These are phyloP conservation scores for Pogona vitticeps DNA, from an alignment of 2,113 vertebrate species.

Conservation along the genomic window DNA sequence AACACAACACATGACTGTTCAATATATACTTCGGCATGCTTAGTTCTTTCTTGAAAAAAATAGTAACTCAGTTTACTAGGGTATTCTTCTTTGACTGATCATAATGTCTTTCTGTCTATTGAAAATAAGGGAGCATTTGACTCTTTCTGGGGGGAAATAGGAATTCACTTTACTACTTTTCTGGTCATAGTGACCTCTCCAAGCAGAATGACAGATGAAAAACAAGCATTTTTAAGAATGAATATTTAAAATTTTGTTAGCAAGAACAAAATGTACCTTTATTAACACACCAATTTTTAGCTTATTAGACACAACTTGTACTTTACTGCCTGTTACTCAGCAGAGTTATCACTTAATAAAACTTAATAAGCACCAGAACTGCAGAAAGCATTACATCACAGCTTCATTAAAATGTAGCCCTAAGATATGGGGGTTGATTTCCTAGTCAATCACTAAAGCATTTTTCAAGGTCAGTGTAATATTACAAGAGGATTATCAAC, in stretches of 20 bases:
- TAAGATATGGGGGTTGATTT: neutral
- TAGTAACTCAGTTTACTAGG: conserved; percentile 11
- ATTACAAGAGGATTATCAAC: neutral
- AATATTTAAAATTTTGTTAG: conserved; percentile 43
- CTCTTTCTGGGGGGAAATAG: conserved; percentile 30
- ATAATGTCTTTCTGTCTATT: conserved; percentile 49
- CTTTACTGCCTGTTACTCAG: conserved; percentile 6
- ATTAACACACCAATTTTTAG: conserved; percentile 22
- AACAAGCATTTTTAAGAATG: conserved; percentile 21
- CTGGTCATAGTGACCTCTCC: conserved; percentile 79
- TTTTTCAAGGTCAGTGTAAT: neutral
- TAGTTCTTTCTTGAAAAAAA: conserved; percentile 2
- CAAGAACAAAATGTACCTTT: conserved; percentile 40
- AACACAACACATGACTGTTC: neutral
- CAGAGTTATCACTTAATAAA: neutral
- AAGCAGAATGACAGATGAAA: conserved; percentile 46
- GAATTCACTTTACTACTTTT: conserved; percentile 52
- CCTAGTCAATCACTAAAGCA: neutral
- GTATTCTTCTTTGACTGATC: conserved; percentile 36
- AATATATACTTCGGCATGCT: neutral
- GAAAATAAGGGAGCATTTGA: conserved; percentile 44
- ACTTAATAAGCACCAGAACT: neutral
- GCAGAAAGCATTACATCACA: neutral
- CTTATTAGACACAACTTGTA: conserved; percentile 15
- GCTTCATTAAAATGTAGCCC: neutral